Evolutionary conservation across 2,797 vertebrate species (phyloP), one percentile per base, ranked within the genome.

Genomic region (Micromesistius poutassou): DNA sequence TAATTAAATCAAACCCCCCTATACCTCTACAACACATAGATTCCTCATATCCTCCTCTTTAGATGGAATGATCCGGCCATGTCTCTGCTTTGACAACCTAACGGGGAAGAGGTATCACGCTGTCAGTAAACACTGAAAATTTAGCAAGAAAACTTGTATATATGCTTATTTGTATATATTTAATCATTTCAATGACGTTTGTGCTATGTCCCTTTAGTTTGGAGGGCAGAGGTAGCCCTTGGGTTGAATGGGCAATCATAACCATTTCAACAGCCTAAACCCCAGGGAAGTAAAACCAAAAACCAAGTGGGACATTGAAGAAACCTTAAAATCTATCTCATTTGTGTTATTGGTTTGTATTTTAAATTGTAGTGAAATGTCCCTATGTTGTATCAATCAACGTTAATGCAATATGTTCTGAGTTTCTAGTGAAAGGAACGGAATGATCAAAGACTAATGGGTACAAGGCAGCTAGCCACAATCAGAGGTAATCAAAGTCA

Each of bases 401-500:
- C 55, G 19, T 12, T 22, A 19, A 4, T 55, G 46, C 46, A 55
- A 22, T 19, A 55, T 14, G 19, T 22, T 12, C 46, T 55, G 46
- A n/a, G 46, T 55, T 19, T 12, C 46, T 12, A 55, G 46, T 22
- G 16, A 55, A 55, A 55, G 46, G 16, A 55, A 55, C 22, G 16
- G 7, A 55, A 55, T 19, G 1, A 62, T 62, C 55, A 62, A n/a
- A 62, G n/a, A 7, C 22, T 62, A 62, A 55, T 55, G 19, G 55
- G 55, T n/a, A 62, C n/a, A 25, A 62, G n/a, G 55, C 22, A n/a
- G 55, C 55, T 7, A 25, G 55, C 8, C 22, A 8, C 55, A 62
- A 62, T 62, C 55, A 62, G 46, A 55, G 46, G 46, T 22, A 55
- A 55, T 55, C 46, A 55, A 55, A 55, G 55, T 62, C 55, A n/a